Base-by-base conservation (phyloP, 2,797 vertebrate species). In the Crenuchus spilurus region DNA sequence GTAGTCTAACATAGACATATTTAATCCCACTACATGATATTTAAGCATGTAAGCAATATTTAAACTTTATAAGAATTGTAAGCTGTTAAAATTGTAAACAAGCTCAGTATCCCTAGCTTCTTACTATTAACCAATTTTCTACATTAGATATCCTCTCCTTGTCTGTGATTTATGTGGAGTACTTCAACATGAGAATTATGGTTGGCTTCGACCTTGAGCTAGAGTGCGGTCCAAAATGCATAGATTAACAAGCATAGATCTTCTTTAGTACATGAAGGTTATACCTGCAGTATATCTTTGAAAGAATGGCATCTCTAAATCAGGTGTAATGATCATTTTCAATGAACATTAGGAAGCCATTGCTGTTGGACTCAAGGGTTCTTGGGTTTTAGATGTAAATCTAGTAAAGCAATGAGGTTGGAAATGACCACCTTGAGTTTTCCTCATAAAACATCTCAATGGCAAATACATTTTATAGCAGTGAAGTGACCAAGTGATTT, bases 241-340 rank as follows among this genome's bases (percentile, higher is more conserved):
- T 33, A 74, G 41, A 64, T 55, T 7, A 26, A 64, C 6, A 24
- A 35, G 39, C 62, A 78, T 75, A 74, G 61, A 68, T 82, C 74
- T 76, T 76, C 41, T 75, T 69, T 39, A 75, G 67, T 69, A 68
- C 54, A 62, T 24, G 57, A 71, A 58, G 63, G 42, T 57, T 68
- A 44, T 22, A 51, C 44, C 39, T 51, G 70, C 49, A 52, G 18
- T 46, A 72, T 65, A 30, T 67, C 71, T 44, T 72, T 37, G 48
- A 14, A 72, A 22, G 41, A 57, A 39, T 33, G 16, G 54, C 26
- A 5, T 57, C 46, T 52, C 57, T 75, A 70, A 75, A 75, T 78
- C 72, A 69, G 44, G 14, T 24, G 9, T 22, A 63, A 72, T 14
- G 37, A 71, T 71, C 42, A 74, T 71, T 58, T 72, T 66, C 49